Base-by-base conservation (phyloP, 2,113 vertebrate species). In the Epinephelus lanceolatus region DNA sequence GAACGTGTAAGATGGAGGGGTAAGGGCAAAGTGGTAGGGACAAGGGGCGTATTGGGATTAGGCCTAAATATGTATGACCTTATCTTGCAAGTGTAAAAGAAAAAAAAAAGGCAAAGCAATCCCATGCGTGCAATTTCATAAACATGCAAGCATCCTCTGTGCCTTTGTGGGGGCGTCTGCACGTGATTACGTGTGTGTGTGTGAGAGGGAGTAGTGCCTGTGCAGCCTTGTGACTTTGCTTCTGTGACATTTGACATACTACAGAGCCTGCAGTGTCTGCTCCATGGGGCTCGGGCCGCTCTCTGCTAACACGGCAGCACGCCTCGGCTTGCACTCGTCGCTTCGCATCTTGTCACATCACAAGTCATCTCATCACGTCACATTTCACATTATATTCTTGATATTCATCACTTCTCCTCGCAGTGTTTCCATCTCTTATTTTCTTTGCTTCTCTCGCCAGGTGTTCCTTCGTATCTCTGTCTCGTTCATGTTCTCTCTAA, bases 241-340 rank as follows among this genome's bases (percentile, higher is more conserved):
- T 76, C 86, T 81, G 77, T 91, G 94, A 93, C 94, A 92, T 93
- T 80, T 94, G 93, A 93, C 93, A 92, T 86, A 84, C 78, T 86
- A 68, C 27, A 88, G 86, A 5, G 92, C 91, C 95, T 85, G 81
- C 90, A 87, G 94, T 91, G 88, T 80, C 77, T 81, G 84, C 86
- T 86, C 45, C 53, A 33, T 69, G 53, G 84, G 81, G 82, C 84
- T 4, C 45, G 71, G 78, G 84, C 86, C 68, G 78, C 71, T 66
- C 79, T 89, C 80, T 65, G 81, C 84, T 76, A 68, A 77, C 87
- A 66, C 66, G 81, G 87, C 88, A 84, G 87, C 85, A 62, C 81
- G 84, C 88, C 83, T 88, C 87, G 78, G 76, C 88, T 89, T 91
- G 87, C 86, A 85, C 91, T 90, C 88, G 87, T 93, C 88, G 18